phyloP scores from a whole-genome alignment of 2,797 vertebrate genomes.

The Coilia nasus region DNA sequence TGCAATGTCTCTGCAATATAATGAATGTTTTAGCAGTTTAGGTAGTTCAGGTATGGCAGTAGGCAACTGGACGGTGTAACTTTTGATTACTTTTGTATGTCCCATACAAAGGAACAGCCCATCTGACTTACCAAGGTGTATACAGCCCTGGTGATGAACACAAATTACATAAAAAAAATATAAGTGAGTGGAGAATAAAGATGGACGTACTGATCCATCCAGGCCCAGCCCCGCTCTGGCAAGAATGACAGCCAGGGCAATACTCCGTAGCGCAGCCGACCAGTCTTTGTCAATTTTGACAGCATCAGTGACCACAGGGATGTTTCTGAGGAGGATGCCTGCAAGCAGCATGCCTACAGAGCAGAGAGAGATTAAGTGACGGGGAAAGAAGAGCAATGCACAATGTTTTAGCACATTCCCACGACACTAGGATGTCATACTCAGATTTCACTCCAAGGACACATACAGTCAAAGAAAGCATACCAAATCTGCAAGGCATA shows the following conservation, averaged over 20 bases:
- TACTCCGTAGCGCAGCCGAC: slow-evolving; percentile 89
- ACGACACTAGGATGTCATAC: background rate
- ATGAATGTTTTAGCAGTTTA: no score
- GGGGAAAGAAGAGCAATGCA: background rate
- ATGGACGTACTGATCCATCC: slow-evolving; percentile 81
- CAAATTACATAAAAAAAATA: background rate
- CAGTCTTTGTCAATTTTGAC: slow-evolving; percentile 81
- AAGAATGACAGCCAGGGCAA: slow-evolving; percentile 91
- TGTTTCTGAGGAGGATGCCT: slow-evolving; percentile 89
- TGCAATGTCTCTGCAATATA: no score
- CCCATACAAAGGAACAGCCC: no score
- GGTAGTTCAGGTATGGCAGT: no score
- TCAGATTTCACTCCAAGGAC: background rate
- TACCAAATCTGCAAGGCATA: background rate
- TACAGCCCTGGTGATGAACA: background rate
- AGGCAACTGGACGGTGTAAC: no score
- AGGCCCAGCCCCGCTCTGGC: slow-evolving; percentile 89
- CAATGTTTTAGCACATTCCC: background rate
- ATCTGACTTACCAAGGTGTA: no score
- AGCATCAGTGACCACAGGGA: slow-evolving; percentile 76
- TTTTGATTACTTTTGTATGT: no score
- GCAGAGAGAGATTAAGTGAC: background rate
- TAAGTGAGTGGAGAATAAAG: background rate
- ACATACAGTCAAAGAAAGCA: background rate
- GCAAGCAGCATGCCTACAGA: slow-evolving; percentile 91